phyloP scores from a whole-genome alignment of 2,113 vertebrate genomes.

The Addax nasomaculatus region DNA sequence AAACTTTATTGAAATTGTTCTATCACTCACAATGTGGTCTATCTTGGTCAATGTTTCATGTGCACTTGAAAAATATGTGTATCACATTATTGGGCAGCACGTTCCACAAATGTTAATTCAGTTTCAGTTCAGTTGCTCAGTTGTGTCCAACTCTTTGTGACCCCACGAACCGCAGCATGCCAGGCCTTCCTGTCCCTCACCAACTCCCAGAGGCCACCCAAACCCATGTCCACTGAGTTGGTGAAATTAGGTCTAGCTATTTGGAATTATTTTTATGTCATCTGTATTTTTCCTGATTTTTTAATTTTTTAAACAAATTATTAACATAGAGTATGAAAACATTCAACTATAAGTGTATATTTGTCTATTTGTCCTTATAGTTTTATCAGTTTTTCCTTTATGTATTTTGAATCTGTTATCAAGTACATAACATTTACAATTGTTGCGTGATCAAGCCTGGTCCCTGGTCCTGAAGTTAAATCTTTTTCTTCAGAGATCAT shows the following conservation, averaged over 20 bases:
- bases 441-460: background rate
- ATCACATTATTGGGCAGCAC: background rate
- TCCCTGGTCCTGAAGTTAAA: background rate
- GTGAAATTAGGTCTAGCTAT: background rate
- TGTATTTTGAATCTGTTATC: background rate
- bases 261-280: background rate
- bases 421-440: background rate
- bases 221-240: accelerated
- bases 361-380: background rate
- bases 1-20: background rate
- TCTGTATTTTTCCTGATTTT: background rate
- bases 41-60: background rate
- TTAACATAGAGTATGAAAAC: background rate
- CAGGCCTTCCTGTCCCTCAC: too few species aligned
- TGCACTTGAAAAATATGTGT: background rate
- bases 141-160: too few species aligned
- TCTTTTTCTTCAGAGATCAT: background rate
- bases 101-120: background rate
- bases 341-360: background rate
- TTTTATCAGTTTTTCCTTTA: background rate
- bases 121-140: too few species aligned
- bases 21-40: background rate
- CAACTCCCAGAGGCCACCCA: too few species aligned
- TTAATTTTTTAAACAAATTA: background rate
- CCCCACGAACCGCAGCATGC: accelerated